Conservation (phyloP, 2,888 invertebrate genomes). For the Diarsia dahlii region DNA sequence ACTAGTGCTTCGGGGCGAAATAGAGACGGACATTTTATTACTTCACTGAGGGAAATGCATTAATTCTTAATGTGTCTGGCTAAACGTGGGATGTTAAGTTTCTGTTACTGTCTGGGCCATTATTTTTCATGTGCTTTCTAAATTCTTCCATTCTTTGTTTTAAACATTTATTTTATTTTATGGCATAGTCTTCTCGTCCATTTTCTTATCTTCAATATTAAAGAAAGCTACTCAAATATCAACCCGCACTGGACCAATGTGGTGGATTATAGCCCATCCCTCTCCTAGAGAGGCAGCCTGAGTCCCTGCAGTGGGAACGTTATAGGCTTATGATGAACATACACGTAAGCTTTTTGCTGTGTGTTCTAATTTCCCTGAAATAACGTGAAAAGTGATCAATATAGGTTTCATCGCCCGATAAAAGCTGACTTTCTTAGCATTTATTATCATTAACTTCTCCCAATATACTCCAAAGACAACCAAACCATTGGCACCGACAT, state of each 20-base stretch:
- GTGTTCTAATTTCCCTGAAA: not conserved
- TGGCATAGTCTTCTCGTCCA: no score
- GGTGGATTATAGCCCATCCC: no score
- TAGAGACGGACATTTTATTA: constrained; percentile 17
- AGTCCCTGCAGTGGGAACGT: no score
- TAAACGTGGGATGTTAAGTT: not conserved
- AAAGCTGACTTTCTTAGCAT: not conserved
- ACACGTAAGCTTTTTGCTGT: not conserved
- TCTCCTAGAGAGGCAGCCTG: no score
- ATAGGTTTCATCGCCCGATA: not conserved
- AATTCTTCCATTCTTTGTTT: not conserved
- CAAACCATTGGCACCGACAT: constrained; percentile 33
- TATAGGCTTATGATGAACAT: no score
- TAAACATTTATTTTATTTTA: not conserved
- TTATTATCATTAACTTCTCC: not conserved
- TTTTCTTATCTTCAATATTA: not conserved
- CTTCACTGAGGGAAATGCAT: constrained; percentile 5
- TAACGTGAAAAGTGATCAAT: not conserved
- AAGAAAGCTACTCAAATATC: no score
- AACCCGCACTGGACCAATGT: no score
- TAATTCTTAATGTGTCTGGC: constrained; percentile 23
- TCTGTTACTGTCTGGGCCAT: not conserved
- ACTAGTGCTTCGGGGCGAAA: constrained; percentile 2
- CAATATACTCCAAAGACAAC: constrained; percentile 20
- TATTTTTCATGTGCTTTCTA: constrained; percentile 3